These are phyloP conservation scores for Caenorhabditis inopinata DNA, from an alignment of 1,140 invertebrate species.

Conservation along the genomic window DNA sequence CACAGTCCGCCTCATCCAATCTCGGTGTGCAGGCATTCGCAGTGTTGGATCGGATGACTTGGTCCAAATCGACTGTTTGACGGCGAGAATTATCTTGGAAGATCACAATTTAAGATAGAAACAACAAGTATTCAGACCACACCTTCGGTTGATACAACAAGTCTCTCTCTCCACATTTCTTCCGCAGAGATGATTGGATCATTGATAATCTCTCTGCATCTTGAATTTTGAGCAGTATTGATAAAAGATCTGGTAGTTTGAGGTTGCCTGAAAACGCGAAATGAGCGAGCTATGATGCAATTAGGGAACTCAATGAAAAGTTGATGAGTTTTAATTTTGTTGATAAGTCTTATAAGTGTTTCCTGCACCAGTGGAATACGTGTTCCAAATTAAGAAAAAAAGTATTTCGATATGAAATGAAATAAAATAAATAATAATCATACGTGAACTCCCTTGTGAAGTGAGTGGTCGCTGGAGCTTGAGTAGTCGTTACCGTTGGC, in stretches of 20 bases:
- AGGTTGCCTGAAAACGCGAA: conserved; percentile 36
- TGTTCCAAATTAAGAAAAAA: neutral
- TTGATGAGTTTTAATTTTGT: neutral
- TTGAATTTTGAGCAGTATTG: conserved; percentile 38
- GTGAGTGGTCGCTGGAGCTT: conserved; percentile 33
- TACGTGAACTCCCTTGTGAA: conserved; percentile 31
- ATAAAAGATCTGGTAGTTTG: conserved; percentile 6
- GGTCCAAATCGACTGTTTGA: conserved; percentile 50
- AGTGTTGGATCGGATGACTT: conserved; percentile 63
- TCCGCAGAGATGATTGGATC: conserved; percentile 60
- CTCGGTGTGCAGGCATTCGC: conserved; percentile 65
- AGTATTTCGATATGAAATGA: neutral
- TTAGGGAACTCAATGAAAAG: neutral
- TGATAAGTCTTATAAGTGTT: no score
- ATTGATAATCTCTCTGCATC: conserved; percentile 61
- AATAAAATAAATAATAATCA: neutral
- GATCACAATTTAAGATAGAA: neutral
- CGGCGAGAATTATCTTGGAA: conserved; percentile 59
- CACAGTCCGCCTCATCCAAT: conserved; percentile 64
- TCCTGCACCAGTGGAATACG: neutral
- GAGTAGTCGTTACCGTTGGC: conserved; percentile 1
- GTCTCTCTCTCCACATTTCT: conserved; percentile 57
- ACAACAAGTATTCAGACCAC: neutral
- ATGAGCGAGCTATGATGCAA: neutral
- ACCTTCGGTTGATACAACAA: conserved; percentile 60